Percentiles rank a stretch among this genome's conserved stretches.
These are phyloP conservation scores for Parasteatoda lunata DNA, from an alignment of 2,888 invertebrate genomes.

Conservation along the genomic window DNA sequence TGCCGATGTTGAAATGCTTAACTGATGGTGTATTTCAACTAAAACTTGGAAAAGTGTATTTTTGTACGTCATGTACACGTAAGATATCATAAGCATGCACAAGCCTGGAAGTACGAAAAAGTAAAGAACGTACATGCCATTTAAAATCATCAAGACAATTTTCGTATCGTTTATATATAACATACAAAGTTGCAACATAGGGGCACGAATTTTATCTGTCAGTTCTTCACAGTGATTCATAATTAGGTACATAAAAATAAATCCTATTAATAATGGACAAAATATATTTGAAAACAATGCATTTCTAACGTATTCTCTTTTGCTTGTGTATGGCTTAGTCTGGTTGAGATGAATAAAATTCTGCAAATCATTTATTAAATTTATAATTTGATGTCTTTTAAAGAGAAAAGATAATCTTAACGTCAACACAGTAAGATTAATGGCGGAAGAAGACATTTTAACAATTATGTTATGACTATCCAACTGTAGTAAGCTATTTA, in stretches of 20 bases:
- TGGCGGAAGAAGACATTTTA: background rate
- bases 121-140: background rate
- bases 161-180: background rate
- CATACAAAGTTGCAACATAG: background rate
- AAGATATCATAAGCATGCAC: slow-evolving; percentile 7
- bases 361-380: background rate
- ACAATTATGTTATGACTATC: background rate
- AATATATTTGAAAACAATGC: background rate
- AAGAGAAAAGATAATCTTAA: background rate
- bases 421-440: background rate
- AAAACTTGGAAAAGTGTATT: background rate
- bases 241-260: background rate
- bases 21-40: background rate
- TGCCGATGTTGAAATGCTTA: background rate
- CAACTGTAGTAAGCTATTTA: background rate
- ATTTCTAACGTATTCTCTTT: background rate
- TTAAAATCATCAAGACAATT: background rate
- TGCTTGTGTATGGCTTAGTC: background rate
- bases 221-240: background rate
- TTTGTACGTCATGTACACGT: background rate
- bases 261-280: background rate
- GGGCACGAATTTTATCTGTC: background rate
- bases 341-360: background rate
- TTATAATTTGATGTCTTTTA: background rate
- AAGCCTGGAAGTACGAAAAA: background rate